Base-by-base conservation (phyloP, 2,888 invertebrate species). In the Clitarchus hookeri region DNA sequence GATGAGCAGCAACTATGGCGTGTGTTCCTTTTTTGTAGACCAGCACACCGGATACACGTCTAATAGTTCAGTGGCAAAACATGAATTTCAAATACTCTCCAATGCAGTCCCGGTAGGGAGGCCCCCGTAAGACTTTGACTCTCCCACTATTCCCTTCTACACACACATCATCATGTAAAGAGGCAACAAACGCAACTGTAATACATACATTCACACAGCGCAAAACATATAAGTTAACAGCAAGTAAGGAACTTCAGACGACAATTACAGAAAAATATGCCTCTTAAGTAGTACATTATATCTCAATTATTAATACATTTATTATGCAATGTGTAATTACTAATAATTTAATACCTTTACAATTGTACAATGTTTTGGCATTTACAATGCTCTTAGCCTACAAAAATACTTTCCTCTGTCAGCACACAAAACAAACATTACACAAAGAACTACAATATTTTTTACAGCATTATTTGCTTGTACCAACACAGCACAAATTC, bases 201-300 rank as follows among this genome's bases (percentile, higher is more conserved):
- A 65, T 65, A 65, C 65, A 65, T 65, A 65, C 65, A 23, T 65
- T 23, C n/a, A 65, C 65, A 65, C 65, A 65, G 65, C 65, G 65
- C 65, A 65, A 65, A 65, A 65, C 65, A 65, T 65, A 65, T 65
- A 65, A 65, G 65, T 65, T 65, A 65, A 65, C 65, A 65, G 65
- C 65, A 65, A 65, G 65, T 65, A 65, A 65, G 65, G 65, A 65
- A 65, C 65, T 65, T 65, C 65, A 65, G 65, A 65, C n/a, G 23
- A 65, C n/a, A 65, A 65, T 23, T 65, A 65, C 65, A 65, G 65
- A 65, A 65, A 65, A 65, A 65, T 65, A 65, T 65, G 65, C 65
- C 65, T 65, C 65, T 65, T 65, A 65, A 65, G 65, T 65, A 65
- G 65, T 65, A 65, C 65, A 65, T 6, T n/a, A 19, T 53, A 53